Percentiles rank a stretch among this genome's conserved stretches.
Evolutionary conservation across 2,113 vertebrate species (phyloP).

Genomic region (Puntigrus tetrazona): DNA sequence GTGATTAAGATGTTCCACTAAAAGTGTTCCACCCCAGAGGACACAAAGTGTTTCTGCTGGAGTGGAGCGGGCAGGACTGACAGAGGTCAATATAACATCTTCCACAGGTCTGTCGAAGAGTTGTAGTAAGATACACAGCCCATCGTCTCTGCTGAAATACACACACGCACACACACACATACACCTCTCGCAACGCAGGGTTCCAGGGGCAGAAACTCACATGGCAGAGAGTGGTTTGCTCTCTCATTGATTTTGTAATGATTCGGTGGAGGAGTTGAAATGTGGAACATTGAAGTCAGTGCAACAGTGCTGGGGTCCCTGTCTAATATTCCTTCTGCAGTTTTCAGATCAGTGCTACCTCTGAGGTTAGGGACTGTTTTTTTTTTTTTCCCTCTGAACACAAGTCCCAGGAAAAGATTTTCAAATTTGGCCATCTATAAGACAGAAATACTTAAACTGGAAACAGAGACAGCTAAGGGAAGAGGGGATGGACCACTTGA

Average conservation of each 20-base stretch:
- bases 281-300: constrained; percentile 15
- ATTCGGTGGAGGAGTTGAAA: constrained; percentile 19
- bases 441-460: background rate
- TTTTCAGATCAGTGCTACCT: background rate
- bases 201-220: background rate
- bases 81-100: constrained; percentile 34
- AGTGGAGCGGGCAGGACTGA: background rate
- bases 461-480: background rate
- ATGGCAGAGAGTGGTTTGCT: background rate
- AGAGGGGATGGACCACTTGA: background rate
- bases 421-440: background rate
- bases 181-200: background rate
- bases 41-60: constrained; percentile 31
- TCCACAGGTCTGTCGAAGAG: background rate
- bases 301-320: background rate
- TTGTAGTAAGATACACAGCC: constrained; percentile 11
- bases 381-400: background rate
- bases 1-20: constrained; percentile 46
- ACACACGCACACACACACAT: constrained; percentile 17
- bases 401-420: background rate
- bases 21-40: constrained; percentile 36
- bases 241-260: constrained; percentile 29
- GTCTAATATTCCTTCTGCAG: constrained; percentile 7
- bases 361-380: background rate
- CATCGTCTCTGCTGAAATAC: background rate